Conservation (phyloP, 2,888 invertebrate species). For the Tetrapedia diversipes region DNA sequence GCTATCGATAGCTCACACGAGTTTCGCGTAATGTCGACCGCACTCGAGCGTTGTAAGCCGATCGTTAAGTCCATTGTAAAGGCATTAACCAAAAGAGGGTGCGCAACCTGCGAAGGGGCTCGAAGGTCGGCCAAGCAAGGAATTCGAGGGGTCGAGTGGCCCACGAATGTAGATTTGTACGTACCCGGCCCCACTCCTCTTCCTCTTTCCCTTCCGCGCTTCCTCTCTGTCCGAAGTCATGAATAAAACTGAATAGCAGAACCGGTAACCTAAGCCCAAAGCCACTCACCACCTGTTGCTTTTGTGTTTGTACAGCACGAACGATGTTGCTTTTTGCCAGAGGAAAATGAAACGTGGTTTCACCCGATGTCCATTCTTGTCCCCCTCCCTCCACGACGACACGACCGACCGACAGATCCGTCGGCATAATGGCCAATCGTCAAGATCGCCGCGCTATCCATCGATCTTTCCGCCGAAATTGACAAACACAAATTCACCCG, state of each 20-base stretch:
- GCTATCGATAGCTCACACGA: constrained; percentile 44
- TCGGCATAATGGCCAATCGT: constrained; percentile 18
- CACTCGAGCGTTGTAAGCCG: constrained; percentile 46
- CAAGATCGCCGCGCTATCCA: constrained; percentile 4
- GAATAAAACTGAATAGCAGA: constrained; percentile 74
- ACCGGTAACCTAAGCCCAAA: constrained; percentile 69
- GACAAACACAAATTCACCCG: constrained; percentile 4
- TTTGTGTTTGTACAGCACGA: constrained; percentile 66
- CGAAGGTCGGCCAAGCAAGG: constrained; percentile 62
- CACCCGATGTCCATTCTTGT: constrained; percentile 38
- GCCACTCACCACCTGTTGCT: constrained; percentile 73
- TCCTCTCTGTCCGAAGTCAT: constrained; percentile 60
- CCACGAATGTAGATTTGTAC: constrained; percentile 66
- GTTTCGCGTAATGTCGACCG: constrained; percentile 48
- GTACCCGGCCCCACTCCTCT: constrained; percentile 43
- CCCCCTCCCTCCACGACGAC: constrained; percentile 24
- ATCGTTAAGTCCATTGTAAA: constrained; percentile 69
- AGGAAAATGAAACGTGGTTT: constrained; percentile 52
- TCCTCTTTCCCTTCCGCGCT: constrained; percentile 27
- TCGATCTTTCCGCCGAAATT: constrained; percentile 3
- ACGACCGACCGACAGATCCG: constrained; percentile 26
- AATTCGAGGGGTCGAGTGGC: constrained; percentile 68
- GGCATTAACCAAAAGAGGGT: constrained; percentile 55
- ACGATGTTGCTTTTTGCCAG: constrained; percentile 41
- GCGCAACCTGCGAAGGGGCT: constrained; percentile 54